Conservation (phyloP, 2,888 invertebrate species). For the Flexamia atlantica region DNA sequence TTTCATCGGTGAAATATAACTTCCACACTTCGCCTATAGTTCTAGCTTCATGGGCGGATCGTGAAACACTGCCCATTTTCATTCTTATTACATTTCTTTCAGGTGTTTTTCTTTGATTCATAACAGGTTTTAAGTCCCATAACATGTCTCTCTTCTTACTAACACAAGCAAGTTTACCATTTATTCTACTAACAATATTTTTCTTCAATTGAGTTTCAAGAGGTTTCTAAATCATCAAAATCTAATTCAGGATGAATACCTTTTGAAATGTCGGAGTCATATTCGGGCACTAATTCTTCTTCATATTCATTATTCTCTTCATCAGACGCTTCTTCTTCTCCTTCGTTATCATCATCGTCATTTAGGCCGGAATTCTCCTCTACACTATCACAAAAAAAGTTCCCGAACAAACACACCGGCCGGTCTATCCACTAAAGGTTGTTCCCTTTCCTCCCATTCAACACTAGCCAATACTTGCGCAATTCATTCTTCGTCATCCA, state of each 20-base stretch:
- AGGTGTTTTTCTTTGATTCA: not conserved
- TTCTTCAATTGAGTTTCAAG: not conserved
- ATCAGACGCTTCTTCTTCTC: constrained; percentile 7
- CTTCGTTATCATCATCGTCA: constrained; percentile 3
- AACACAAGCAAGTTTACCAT: constrained; percentile 25
- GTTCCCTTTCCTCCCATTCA: constrained; percentile 19
- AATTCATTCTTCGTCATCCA: constrained; percentile 27
- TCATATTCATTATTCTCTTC: not conserved
- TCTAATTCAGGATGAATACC: constrained; percentile 7
- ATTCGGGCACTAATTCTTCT: constrained; percentile 5
- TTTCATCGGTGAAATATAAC: constrained; percentile 14
- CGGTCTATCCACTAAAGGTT: constrained; percentile 12
- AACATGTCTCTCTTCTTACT: constrained; percentile 24
- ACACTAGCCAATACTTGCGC: constrained; percentile 38
- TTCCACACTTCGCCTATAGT: too few species aligned
- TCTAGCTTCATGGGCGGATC: too few species aligned
- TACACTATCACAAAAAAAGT: constrained; percentile 4
- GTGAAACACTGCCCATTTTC: too few species aligned
- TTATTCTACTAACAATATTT: constrained; percentile 26
- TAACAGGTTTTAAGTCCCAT: constrained; percentile 15
- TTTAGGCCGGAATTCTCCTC: constrained; percentile 5
- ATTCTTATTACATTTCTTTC: too few species aligned
- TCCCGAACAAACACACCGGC: constrained; percentile 2
- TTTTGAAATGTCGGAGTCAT: not conserved
- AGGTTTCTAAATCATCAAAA: constrained; percentile 26